A percentile compares a stretch with the other conserved stretches of the same genome.
These are phyloP conservation scores for Porites divaricata DNA, from an alignment of 92 coral and sea anemone species.

Conservation along the genomic window DNA sequence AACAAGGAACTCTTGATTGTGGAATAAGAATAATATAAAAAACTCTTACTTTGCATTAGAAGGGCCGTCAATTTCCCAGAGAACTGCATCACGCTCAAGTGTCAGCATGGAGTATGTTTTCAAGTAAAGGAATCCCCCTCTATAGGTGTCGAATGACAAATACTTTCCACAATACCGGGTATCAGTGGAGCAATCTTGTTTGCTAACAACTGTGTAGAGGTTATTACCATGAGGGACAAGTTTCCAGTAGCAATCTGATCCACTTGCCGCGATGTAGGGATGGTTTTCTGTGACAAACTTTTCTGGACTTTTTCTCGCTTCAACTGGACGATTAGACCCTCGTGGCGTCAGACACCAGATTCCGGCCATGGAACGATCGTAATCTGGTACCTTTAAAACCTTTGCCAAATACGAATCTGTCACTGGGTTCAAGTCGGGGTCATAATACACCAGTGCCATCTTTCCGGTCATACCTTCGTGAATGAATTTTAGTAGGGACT, in stretches of 20 bases:
- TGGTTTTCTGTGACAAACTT: too few species aligned
- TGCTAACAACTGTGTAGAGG: conserved; percentile 4
- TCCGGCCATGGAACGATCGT: conserved; percentile 21
- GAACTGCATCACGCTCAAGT: too few species aligned
- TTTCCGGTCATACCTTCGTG: neutral
- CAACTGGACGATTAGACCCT: neutral
- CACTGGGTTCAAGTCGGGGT: conserved; percentile 7
- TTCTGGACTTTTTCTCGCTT: neutral
- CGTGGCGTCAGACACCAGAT: conserved; percentile 10
- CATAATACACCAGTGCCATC: neutral
- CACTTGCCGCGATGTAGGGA: neutral
- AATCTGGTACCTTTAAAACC: conserved; percentile 13
- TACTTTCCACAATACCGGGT: too few species aligned
- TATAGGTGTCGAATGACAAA: too few species aligned
- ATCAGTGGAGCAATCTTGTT: neutral
- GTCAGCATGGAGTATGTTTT: too few species aligned
- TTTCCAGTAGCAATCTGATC: neutral
- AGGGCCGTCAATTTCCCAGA: too few species aligned
- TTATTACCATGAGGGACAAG: conserved; percentile 16
- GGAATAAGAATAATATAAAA: too few species aligned
- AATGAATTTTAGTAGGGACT: neutral
- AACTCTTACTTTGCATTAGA: too few species aligned
- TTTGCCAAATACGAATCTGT: conserved; percentile 13
- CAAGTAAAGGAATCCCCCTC: too few species aligned
- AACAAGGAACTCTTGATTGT: too few species aligned